Conservation (phyloP, 2,113 vertebrate genomes). For the Misgurnus anguillicaudatus region DNA sequence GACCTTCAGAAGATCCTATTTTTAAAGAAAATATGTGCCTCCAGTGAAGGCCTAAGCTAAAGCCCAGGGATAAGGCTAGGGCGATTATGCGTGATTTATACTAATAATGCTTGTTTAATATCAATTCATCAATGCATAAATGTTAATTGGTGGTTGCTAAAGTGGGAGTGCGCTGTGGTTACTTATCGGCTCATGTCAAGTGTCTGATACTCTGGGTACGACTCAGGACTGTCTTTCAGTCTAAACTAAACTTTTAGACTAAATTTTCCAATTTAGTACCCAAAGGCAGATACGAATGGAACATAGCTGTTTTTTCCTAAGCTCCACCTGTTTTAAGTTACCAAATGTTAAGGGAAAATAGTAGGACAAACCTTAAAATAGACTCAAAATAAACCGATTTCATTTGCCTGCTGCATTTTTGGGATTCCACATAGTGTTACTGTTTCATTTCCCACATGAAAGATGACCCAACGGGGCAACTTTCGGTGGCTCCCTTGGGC, state of each 20-base stretch:
- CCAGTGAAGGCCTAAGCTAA: background rate
- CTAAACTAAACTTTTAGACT: no score
- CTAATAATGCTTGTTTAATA: no score
- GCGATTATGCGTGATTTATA: no score
- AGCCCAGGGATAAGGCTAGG: background rate
- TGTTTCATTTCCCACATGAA: conserved; percentile 53
- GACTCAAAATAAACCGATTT: conserved; percentile 36
- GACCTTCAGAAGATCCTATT: background rate
- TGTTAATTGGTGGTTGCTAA: no score
- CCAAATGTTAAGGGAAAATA: conserved; percentile 40
- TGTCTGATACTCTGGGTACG: no score
- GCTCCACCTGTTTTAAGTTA: conserved; percentile 41
- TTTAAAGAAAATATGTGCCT: no score
- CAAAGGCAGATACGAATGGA: conserved; percentile 10
- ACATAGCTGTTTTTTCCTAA: conserved; percentile 26
- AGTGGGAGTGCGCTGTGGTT: no score
- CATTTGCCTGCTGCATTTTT: conserved; percentile 50
- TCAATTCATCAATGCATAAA: no score
- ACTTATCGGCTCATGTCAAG: no score
- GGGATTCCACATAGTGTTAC: conserved; percentile 55
- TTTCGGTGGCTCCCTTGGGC: conserved; percentile 22
- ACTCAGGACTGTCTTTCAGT: no score
- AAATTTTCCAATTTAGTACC: background rate
- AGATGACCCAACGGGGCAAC: conserved; percentile 43
- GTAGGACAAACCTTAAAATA: conserved; percentile 30